Conservation (phyloP, 37 sponge, comb jelly and placozoan species). For the Hormiphora californensis region DNA sequence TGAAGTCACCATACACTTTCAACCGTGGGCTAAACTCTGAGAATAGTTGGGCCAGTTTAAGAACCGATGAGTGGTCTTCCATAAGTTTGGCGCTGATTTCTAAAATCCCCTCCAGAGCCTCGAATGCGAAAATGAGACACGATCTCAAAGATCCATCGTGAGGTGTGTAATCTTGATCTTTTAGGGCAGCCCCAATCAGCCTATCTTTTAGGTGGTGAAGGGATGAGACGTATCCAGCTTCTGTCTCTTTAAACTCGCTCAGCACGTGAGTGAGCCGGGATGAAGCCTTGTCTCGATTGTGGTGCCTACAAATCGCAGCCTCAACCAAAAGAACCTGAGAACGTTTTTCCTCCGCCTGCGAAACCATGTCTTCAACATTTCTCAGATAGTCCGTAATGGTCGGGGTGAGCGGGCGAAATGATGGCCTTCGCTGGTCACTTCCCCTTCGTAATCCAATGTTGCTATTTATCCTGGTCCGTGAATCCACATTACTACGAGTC, state of each 20-base stretch:
- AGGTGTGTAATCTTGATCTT: neutral
- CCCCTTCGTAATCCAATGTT: no score
- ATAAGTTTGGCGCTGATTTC: neutral
- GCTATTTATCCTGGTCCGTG: no score
- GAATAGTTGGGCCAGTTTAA: neutral
- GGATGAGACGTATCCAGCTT: neutral
- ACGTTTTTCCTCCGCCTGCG: no score
- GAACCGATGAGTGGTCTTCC: neutral
- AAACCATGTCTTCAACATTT: no score
- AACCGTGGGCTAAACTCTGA: neutral
- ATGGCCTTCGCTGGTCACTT: no score
- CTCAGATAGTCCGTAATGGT: no score
- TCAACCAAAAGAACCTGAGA: no score
- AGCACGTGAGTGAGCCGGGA: neutral
- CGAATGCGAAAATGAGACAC: neutral
- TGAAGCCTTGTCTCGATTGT: no score
- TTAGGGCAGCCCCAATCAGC: neutral
- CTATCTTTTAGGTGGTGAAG: neutral
- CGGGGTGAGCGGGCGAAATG: no score
- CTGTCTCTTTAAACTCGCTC: conserved; percentile 5
- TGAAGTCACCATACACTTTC: neutral
- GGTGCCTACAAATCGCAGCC: no score
- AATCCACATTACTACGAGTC: no score
- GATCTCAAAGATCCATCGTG: neutral
- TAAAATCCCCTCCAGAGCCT: neutral